Conservation (phyloP, 92 coral and sea anemone species). For the Epizoanthus scotinus region DNA sequence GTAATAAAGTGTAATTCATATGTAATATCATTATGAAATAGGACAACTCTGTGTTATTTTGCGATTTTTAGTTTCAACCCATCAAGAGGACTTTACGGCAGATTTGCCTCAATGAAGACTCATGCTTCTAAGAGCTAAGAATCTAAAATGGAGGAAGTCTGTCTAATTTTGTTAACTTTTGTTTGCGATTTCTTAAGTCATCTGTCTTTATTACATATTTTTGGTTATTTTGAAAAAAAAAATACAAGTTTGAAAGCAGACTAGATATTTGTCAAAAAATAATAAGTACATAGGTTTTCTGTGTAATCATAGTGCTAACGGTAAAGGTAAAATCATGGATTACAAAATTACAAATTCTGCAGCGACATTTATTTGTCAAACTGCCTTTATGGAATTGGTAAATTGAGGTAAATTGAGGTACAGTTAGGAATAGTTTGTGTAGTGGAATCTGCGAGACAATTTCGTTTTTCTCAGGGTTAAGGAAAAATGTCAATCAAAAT, state of each 20-base stretch:
- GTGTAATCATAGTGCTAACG: neutral
- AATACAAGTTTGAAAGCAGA: neutral
- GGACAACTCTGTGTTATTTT: neutral
- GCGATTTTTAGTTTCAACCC: neutral
- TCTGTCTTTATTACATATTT: neutral
- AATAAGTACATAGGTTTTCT: neutral
- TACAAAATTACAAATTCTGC: neutral
- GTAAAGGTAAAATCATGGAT: neutral
- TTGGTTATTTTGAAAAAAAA: neutral
- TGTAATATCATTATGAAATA: neutral
- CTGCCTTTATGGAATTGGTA: neutral
- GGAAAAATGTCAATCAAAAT: too few species aligned
- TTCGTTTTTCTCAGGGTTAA: too few species aligned
- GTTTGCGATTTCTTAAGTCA: neutral
- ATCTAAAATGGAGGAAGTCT: neutral
- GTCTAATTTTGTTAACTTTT: neutral
- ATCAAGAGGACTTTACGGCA: too few species aligned
- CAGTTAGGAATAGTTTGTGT: too few species aligned
- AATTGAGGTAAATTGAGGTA: too few species aligned
- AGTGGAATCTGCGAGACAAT: too few species aligned
- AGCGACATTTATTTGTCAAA: neutral
- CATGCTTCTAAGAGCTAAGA: neutral
- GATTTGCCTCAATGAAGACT: neutral
- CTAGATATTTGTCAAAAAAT: neutral
- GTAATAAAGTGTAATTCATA: neutral